These are phyloP conservation scores for Pachypeltis micranthus DNA, from an alignment of 1,140 invertebrate species.

Conservation along the genomic window DNA sequence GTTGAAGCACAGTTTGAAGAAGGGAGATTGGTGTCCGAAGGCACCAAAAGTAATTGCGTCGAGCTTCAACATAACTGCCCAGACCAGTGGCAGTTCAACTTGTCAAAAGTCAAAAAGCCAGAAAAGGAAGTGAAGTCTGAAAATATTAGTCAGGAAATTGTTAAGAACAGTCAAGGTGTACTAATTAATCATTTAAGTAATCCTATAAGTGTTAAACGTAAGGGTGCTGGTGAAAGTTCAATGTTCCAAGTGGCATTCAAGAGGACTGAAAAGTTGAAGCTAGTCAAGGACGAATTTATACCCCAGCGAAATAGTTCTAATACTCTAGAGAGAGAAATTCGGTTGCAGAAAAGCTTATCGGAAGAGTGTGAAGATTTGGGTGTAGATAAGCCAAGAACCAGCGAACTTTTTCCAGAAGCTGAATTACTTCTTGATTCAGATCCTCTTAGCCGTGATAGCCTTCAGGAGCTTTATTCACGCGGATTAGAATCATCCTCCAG, in stretches of 20 bases:
- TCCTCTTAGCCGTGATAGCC: conserved; percentile 33
- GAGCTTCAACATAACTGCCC: neutral
- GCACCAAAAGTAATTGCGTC: neutral
- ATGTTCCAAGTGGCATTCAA: conserved; percentile 25
- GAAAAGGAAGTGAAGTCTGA: neutral
- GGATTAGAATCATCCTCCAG: conserved; percentile 22
- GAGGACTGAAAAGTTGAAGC: conserved; percentile 20
- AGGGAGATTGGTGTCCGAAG: neutral
- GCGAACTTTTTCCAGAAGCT: conserved; percentile 62
- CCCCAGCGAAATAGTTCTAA: conserved; percentile 22
- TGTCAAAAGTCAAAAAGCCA: neutral
- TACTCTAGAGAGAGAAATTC: conserved; percentile 43
- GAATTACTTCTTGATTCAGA: conserved; percentile 52
- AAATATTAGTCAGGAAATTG: neutral
- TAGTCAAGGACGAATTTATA: conserved; percentile 20
- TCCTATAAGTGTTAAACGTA: neutral
- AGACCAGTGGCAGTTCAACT: conserved; percentile 13
- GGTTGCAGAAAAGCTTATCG: conserved; percentile 52
- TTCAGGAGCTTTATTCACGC: conserved; percentile 20
- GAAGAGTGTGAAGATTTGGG: conserved; percentile 65
- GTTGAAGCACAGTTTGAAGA: neutral
- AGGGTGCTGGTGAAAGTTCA: conserved; percentile 22
- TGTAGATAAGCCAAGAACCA: conserved; percentile 61
- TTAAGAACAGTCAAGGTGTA: neutral
- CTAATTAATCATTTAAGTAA: neutral